Evolutionary conservation across 1,140 invertebrate species (phyloP).

Genomic region (Orius insidiosus): DNA sequence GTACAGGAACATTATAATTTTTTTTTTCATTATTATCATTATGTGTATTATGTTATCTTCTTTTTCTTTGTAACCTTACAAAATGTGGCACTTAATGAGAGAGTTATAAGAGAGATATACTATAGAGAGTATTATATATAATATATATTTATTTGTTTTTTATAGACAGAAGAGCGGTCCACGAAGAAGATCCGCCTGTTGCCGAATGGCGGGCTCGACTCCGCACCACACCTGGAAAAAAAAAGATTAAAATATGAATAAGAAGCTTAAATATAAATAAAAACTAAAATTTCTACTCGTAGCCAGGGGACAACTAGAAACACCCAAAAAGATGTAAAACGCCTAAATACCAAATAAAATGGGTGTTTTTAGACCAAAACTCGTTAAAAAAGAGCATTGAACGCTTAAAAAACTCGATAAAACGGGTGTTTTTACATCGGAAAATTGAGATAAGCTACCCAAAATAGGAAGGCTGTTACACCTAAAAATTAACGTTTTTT

Average conservation of each 20-base stretch:
- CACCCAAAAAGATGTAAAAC: too few relatives aligned
- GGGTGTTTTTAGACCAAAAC: too few relatives aligned
- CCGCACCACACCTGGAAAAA: slow-evolving; percentile 12
- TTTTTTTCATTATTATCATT: slow-evolving; percentile 16
- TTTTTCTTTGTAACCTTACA: slow-evolving; percentile 18
- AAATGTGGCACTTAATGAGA: slow-evolving; percentile 22
- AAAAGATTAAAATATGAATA: neutral
- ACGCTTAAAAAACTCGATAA: too few relatives aligned
- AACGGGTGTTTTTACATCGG: too few relatives aligned
- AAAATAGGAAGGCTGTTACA: too few relatives aligned
- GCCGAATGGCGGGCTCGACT: slow-evolving; percentile 8
- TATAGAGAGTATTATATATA: slow-evolving; percentile 18
- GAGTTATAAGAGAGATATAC: slow-evolving; percentile 16
- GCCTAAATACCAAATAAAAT: too few relatives aligned
- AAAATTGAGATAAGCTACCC: too few relatives aligned
- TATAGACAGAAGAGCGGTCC: slow-evolving; percentile 12
- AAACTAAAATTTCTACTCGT: too few relatives aligned
- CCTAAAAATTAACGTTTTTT: too few relatives aligned
- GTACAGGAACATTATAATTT: slow-evolving; percentile 21
- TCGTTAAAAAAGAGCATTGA: too few relatives aligned
- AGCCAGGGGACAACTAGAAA: too few relatives aligned
- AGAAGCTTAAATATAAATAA: too few relatives aligned
- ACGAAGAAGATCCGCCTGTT: slow-evolving; percentile 1
- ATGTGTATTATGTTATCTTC: slow-evolving; percentile 17
- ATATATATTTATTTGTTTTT: slow-evolving; percentile 12